These are phyloP conservation scores for Nyctereutes procyonoides DNA, from an alignment of 2,113 vertebrate genomes.

Conservation along the genomic window DNA sequence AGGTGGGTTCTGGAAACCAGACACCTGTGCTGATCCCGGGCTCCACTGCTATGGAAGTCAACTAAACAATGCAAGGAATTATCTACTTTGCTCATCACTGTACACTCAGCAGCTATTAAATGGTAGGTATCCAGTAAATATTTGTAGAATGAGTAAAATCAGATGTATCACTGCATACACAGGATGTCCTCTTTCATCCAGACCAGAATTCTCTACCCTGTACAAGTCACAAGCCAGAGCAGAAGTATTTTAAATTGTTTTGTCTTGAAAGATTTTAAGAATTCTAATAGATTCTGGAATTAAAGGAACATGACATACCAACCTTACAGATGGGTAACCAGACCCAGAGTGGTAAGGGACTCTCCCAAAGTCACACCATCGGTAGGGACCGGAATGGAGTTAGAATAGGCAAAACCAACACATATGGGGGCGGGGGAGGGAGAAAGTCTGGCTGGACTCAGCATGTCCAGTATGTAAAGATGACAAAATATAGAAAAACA, in stretches of 20 bases:
- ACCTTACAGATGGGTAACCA: background rate
- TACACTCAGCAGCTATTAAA: background rate
- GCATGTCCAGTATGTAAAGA: background rate
- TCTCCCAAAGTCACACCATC: background rate
- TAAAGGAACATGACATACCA: background rate
- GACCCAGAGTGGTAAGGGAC: background rate
- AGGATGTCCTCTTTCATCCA: background rate
- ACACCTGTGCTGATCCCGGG: background rate
- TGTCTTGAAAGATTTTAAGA: background rate
- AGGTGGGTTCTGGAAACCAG: background rate
- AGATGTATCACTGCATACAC: background rate
- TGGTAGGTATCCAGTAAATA: background rate
- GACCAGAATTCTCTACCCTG: background rate
- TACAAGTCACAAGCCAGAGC: background rate
- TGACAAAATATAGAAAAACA: background rate
- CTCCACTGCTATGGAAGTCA: background rate
- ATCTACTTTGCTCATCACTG: background rate
- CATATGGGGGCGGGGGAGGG: background rate
- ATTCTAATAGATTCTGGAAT: background rate
- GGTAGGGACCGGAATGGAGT: background rate
- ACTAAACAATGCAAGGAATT: background rate
- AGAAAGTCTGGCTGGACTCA: background rate
- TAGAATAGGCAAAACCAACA: background rate
- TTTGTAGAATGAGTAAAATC: background rate
- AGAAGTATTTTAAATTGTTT: constrained; percentile 1